Percentiles rank a stretch among this genome's conserved stretches.
These are phyloP conservation scores for Equus przewalskii DNA, from an alignment of 2,113 vertebrate species.

Conservation along the genomic window DNA sequence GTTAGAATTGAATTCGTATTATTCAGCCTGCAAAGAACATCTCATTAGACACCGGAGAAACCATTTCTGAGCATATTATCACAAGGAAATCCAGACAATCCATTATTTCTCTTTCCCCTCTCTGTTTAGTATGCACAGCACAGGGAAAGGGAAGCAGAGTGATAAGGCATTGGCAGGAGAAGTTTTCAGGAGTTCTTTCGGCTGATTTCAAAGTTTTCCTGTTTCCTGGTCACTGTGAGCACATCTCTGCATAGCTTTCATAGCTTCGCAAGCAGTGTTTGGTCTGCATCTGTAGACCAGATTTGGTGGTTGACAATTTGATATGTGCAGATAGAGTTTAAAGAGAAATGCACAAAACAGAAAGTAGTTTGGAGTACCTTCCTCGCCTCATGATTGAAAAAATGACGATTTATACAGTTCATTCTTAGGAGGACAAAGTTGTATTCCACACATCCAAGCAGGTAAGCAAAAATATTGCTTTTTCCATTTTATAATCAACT, in stretches of 20 bases:
- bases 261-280: background rate
- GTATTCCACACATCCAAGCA: background rate
- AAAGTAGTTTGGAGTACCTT: slow-evolving; percentile 17
- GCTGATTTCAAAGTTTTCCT: slow-evolving; percentile 50
- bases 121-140: slow-evolving; percentile 32
- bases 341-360: slow-evolving; percentile 28
- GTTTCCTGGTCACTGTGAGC: background rate
- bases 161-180: background rate
- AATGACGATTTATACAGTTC: background rate
- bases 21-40: slow-evolving; percentile 21
- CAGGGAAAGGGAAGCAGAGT: background rate
- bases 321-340: slow-evolving; percentile 53
- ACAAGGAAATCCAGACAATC: slow-evolving; percentile 12
- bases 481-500: slow-evolving; percentile 68
- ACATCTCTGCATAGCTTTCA: background rate
- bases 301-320: slow-evolving; percentile 18
- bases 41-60: slow-evolving; percentile 10
- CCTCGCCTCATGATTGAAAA: background rate
- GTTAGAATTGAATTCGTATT: slow-evolving; percentile 43
- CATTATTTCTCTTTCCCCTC: background rate
- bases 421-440: slow-evolving; percentile 48
- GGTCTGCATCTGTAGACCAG: background rate
- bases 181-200: slow-evolving; percentile 48
- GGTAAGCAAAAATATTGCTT: slow-evolving; percentile 57
- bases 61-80: slow-evolving; percentile 22